Percentiles rank a stretch among this genome's conserved stretches.
phyloP scores from a whole-genome alignment of 2,888 invertebrate genomes.

The Microplitis deprimator region DNA sequence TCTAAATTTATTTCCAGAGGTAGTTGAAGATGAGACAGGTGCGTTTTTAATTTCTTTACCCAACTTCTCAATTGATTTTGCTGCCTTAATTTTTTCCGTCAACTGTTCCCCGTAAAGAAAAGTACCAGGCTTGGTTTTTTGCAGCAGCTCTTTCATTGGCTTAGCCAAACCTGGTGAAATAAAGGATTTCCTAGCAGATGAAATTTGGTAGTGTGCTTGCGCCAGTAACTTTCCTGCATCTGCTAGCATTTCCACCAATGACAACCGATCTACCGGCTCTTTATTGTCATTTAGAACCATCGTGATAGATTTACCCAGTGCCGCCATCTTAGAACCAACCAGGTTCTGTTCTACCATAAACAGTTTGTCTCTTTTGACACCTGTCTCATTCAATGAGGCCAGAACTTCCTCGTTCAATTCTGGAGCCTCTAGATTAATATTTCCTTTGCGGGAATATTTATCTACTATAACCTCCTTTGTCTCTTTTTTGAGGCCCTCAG shows the following conservation, averaged over 20 bases:
- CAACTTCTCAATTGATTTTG: constrained; percentile 37
- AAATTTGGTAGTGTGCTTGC: constrained; percentile 37
- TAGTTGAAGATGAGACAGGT: constrained; percentile 5
- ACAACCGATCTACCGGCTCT: constrained; percentile 31
- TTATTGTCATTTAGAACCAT: constrained; percentile 36
- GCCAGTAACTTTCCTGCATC: constrained; percentile 36
- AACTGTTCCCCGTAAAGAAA: constrained; percentile 37
- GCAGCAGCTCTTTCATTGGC: constrained; percentile 33
- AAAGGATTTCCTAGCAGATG: constrained; percentile 34
- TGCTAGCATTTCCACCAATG: constrained; percentile 31
- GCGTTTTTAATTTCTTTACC: constrained; percentile 32
- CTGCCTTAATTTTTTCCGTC: constrained; percentile 36
- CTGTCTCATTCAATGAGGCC: constrained; percentile 39
- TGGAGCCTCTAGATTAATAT: constrained; percentile 39
- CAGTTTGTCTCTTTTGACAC: constrained; percentile 39
- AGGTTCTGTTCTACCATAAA: constrained; percentile 42
- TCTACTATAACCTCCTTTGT: constrained; percentile 32
- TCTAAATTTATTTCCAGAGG: background rate
- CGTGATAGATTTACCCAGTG: constrained; percentile 41
- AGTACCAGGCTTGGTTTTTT: constrained; percentile 33
- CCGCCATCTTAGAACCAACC: constrained; percentile 40
- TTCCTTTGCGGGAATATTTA: constrained; percentile 45
- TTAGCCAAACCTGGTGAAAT: constrained; percentile 34
- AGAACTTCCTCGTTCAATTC: constrained; percentile 42
- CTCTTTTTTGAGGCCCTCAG: constrained; percentile 40